phyloP scores from a whole-genome alignment of 2,797 vertebrate species.

The Perdix hodgsoniae region DNA sequence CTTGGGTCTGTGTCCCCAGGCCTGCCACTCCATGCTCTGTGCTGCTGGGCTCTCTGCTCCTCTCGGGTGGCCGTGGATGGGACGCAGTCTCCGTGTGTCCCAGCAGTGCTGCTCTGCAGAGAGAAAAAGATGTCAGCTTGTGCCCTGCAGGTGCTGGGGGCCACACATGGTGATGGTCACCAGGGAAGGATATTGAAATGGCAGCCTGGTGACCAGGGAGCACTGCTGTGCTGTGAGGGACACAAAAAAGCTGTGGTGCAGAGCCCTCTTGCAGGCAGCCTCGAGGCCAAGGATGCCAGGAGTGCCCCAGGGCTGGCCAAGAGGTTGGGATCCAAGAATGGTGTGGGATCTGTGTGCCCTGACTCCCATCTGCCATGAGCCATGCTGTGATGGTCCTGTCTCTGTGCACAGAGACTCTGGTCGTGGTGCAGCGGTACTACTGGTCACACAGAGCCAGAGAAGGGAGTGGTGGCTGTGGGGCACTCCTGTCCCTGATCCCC shows the following conservation, averaged over 20 bases:
- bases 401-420: rapidly evolving
- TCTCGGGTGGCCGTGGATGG: background rate
- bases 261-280: background rate
- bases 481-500: background rate
- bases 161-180: background rate
- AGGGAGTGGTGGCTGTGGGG: rapidly evolving
- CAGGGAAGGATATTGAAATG: background rate
- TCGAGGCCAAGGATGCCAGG: background rate
- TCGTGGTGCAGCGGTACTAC: background rate
- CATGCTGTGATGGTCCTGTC: background rate
- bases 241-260: background rate
- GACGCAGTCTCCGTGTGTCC: rapidly evolving
- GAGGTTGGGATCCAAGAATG: background rate
- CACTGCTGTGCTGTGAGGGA: background rate
- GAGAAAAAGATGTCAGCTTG: slow-evolving; percentile 13
- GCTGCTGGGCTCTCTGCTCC: background rate
- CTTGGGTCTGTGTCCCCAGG: rapidly evolving
- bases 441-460: background rate
- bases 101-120: slow-evolving; percentile 17
- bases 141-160: background rate
- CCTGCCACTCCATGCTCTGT: background rate
- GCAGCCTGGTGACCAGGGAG: background rate
- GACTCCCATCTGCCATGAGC: background rate
- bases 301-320: background rate
- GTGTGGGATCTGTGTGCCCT: no score